Evolutionary conservation across 2,113 vertebrate species (phyloP).

Genomic region (Passer montanus): DNA sequence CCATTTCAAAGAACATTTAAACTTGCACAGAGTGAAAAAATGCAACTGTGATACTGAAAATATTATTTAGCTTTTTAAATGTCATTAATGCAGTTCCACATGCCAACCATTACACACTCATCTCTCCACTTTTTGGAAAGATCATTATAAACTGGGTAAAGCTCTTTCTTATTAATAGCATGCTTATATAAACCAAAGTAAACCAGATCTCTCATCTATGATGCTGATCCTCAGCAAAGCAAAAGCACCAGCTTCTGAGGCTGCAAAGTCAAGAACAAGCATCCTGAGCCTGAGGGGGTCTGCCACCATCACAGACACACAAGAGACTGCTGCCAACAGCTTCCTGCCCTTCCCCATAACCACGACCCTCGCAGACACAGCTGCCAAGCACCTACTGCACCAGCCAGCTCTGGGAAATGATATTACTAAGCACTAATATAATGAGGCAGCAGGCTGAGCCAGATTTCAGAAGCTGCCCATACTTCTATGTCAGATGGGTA

Average conservation of each 20-base stretch:
- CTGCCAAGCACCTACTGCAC: background rate
- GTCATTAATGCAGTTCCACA: background rate
- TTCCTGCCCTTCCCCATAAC: background rate
- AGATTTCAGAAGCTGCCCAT: background rate
- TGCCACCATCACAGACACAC: background rate
- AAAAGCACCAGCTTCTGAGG: background rate
- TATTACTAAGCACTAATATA: background rate
- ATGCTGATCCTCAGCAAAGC: background rate
- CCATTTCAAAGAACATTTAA: background rate
- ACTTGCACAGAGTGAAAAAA: background rate
- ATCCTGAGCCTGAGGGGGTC: background rate
- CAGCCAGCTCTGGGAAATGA: background rate
- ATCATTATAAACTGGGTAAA: background rate
- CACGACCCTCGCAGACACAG: background rate
- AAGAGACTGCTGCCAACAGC: background rate
- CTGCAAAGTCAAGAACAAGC: background rate
- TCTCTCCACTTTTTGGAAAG: background rate
- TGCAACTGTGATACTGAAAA: background rate
- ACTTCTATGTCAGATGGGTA: background rate
- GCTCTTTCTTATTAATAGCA: background rate
- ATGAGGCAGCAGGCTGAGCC: background rate
- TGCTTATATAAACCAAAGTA: background rate
- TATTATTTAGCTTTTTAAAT: background rate
- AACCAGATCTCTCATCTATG: background rate
- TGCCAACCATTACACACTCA: background rate